Conservation (phyloP, 2,888 invertebrate species). For the Chelonus formosanus region DNA sequence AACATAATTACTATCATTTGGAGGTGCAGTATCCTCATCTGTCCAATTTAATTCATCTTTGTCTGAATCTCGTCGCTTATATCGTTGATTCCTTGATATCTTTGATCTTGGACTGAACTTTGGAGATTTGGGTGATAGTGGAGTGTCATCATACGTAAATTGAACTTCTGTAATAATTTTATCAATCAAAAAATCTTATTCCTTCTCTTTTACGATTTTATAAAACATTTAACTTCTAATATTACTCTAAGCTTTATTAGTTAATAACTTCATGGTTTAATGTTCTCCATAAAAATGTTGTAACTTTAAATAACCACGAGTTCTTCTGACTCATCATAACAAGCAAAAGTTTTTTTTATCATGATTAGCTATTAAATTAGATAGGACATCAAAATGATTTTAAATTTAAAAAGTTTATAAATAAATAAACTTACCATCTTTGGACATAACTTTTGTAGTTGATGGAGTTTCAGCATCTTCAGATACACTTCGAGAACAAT, state of each 20-base stretch:
- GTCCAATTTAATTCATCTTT: conserved; percentile 45
- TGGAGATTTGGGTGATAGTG: conserved; percentile 41
- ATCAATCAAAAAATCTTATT: too few relatives aligned
- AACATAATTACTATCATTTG: conserved; percentile 32
- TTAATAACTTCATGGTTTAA: too few relatives aligned
- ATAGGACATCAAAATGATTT: not conserved
- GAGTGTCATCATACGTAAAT: conserved; percentile 50
- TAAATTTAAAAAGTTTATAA: not conserved
- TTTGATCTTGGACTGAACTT: conserved; percentile 36
- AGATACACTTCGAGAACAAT: conserved; percentile 49
- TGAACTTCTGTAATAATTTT: conserved; percentile 40
- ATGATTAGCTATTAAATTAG: not conserved
- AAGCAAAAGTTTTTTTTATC: too few relatives aligned
- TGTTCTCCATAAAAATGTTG: too few relatives aligned
- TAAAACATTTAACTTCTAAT: too few relatives aligned
- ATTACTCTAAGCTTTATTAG: too few relatives aligned
- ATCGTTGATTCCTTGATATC: conserved; percentile 34
- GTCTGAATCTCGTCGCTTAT: conserved; percentile 40
- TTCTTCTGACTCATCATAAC: too few relatives aligned
- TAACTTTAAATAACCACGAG: too few relatives aligned
- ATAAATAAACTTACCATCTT: conserved; percentile 44
- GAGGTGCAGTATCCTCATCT: conserved; percentile 43
- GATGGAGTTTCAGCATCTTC: conserved; percentile 52
- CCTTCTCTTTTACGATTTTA: too few relatives aligned
- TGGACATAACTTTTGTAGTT: conserved; percentile 43